Evolutionary conservation across 1,140 invertebrate genomes (phyloP).

Genomic region (Cataglyphis hispanica): DNA sequence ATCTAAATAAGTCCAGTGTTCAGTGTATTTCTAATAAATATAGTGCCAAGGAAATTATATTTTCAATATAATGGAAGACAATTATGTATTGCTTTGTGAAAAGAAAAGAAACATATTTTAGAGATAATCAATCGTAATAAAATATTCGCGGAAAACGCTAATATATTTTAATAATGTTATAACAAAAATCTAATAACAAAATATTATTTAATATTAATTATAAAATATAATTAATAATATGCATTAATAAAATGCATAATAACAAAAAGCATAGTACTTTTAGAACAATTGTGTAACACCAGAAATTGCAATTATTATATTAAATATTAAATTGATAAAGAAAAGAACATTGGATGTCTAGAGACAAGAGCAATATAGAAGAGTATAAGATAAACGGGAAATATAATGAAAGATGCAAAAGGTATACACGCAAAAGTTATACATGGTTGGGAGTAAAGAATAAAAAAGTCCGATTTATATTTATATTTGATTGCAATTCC

Average conservation of each 20-base stretch:
- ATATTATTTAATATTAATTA: not conserved
- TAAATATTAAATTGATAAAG: not conserved
- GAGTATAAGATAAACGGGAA: no score
- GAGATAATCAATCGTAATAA: conserved; percentile 2
- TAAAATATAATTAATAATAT: not conserved
- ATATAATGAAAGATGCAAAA: conserved; percentile 4
- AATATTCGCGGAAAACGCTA: not conserved
- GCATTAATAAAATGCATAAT: not conserved
- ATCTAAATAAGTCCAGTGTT: not conserved
- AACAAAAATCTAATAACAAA: not conserved
- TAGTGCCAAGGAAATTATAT: not conserved
- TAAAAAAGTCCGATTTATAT: not conserved
- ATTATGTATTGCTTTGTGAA: not conserved
- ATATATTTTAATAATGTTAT: conserved; percentile 11
- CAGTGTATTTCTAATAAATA: conserved; percentile 3
- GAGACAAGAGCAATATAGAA: not conserved
- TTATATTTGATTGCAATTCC: conserved; percentile 23
- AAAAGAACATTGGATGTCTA: not conserved
- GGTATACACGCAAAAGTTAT: not conserved
- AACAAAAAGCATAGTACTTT: not conserved
- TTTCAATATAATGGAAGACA: not conserved
- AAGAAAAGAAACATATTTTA: not conserved
- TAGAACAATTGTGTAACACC: not conserved
- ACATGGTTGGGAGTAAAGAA: not conserved
- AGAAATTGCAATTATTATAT: not conserved